These are phyloP conservation scores for Montipora cactus DNA, from an alignment of 64 coral and sea anemone genomes.

Conservation along the genomic window DNA sequence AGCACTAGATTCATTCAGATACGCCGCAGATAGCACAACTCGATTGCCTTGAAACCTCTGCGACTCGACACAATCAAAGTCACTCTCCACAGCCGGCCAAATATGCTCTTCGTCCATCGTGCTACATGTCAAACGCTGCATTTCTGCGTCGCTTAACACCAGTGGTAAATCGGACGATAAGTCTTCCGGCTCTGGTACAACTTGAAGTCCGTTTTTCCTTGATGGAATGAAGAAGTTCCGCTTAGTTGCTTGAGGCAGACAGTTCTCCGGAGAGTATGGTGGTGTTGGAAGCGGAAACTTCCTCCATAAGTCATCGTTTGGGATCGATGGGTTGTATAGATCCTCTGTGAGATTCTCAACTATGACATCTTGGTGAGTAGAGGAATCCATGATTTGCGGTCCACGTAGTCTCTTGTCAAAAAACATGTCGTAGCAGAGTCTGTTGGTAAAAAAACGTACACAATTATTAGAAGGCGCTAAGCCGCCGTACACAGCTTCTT, in stretches of 20 bases:
- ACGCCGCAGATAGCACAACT: constrained; percentile 29
- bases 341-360: constrained; percentile 67
- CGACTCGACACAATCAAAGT: constrained; percentile 70
- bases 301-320: constrained; percentile 84
- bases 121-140: constrained; percentile 82
- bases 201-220: constrained; percentile 74
- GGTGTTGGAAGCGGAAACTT: constrained; percentile 83
- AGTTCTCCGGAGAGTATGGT: constrained; percentile 88
- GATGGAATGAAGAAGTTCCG: constrained; percentile 17
- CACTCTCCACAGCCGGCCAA: constrained; percentile 60
- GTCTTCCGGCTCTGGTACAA: constrained; percentile 91
- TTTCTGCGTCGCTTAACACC: constrained; percentile 91
- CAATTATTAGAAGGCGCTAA: constrained; percentile 28
- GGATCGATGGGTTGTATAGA: constrained; percentile 62
- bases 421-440: constrained; percentile 95
- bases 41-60: constrained; percentile 67
- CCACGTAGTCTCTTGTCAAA: constrained; percentile 66
- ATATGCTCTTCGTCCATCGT: constrained; percentile 83
- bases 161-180: constrained; percentile 85
- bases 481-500: constrained; percentile 44
- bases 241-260: constrained; percentile 54
- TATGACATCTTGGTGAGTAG: constrained; percentile 40
- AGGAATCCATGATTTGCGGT: constrained; percentile 22
- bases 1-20: constrained; percentile 14
- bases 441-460: constrained; percentile 62